Evolutionary conservation across 2,888 invertebrate genomes (phyloP), one percentile per base, ranked within the genome.

Genomic region (Hirtodrosophila alboralis): DNA sequence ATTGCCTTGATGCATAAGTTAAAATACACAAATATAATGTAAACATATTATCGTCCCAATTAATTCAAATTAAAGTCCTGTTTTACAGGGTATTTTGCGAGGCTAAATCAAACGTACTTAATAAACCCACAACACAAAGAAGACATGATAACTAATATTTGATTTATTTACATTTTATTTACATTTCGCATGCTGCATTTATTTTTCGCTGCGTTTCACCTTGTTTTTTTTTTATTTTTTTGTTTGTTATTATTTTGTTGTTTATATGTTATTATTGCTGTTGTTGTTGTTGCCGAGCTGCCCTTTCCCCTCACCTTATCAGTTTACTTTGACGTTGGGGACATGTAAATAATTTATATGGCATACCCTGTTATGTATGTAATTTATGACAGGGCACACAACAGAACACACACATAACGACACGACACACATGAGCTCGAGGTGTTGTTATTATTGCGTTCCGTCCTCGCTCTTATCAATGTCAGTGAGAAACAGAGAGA

Each of bases 311-410:
- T 36, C 34, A 45, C 52, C 52, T 79, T 84, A 79, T 79, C 79
- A 84, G 79, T 75, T 75, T 66, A 74, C 63, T 66, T 78, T 78
- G 79, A 78, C 78, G 79, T 79, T 75, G 78, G 75, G 79, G 85
- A 81, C 83, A 79, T 79, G 85, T 79, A 79, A 79, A 79, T 79
- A 79, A 83, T 79, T 79, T 79, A 79, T 79, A 81, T 75, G 78
- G 66, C 83, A 75, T 84, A 78, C 78, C 60, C 67, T 78, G 78
- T 74, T 84, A 56, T 81, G 64, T 70, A 57, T 75, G 72, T 79
- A 81, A 84, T 84, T 84, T 79, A 84, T 84, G 83, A 62, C 61
- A 64, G 60, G 63, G 51, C 68, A 68, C 64, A 71, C 62, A 78
- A 59, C 44, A n/a, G n/a, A n/a, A 41, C 44, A 48, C 12, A 62